Percentiles rank a stretch among this genome's conserved stretches.
phyloP scores from a whole-genome alignment of 1,140 invertebrate genomes.

The Trypoxylus dichotomus region DNA sequence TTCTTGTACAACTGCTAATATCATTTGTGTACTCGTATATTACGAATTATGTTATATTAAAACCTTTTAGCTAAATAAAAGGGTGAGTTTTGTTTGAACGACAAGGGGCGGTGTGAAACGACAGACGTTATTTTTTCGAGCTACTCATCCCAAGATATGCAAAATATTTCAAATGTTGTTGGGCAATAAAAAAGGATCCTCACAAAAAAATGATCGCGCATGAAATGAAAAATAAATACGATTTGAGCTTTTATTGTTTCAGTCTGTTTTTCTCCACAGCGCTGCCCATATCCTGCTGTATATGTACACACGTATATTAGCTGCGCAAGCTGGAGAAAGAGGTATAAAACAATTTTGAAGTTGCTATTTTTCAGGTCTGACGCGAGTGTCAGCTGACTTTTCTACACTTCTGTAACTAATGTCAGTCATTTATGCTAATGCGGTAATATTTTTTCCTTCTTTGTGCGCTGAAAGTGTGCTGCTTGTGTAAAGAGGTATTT shows the following conservation, averaged over 20 bases:
- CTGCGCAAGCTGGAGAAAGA: neutral
- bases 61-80: too few relatives aligned
- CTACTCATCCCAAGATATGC: too few relatives aligned
- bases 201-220: neutral
- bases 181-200: too few relatives aligned
- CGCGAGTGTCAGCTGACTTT: conserved; percentile 1
- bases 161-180: too few relatives aligned
- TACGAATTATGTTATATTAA: too few relatives aligned
- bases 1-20: too few relatives aligned
- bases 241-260: neutral
- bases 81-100: too few relatives aligned
- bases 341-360: neutral
- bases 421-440: conserved; percentile 14
- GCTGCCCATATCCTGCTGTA: too few relatives aligned
- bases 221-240: neutral
- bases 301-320: neutral
- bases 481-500: neutral
- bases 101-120: too few relatives aligned
- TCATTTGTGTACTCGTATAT: too few relatives aligned
- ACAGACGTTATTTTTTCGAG: too few relatives aligned
- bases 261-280: neutral
- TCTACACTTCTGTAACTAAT: conserved; percentile 20
- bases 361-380: neutral
- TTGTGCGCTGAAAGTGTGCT: neutral
- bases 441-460: neutral